Evolutionary conservation across 1,140 invertebrate species (phyloP), one percentile per base, ranked within the genome.

Genomic region (Diploscapter pachys): DNA sequence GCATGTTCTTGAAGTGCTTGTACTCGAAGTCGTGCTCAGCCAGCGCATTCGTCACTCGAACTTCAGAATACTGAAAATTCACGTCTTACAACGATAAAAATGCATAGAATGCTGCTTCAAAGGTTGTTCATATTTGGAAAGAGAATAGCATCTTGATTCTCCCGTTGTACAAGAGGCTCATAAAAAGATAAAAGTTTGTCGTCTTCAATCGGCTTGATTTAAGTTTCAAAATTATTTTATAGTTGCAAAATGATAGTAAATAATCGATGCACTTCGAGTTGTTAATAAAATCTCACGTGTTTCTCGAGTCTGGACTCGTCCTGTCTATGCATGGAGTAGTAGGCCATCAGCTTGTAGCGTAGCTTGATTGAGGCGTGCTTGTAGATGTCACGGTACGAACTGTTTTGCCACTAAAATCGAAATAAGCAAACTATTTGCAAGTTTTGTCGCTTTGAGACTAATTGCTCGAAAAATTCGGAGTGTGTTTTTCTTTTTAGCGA

Each of bases 331-430:
- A 83, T 83, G 63, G 77, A 71, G 75, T 81, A 77, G 71, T 83
- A 83, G 53, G 66, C 31, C 57, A 83, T 79, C 53, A 82, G 63
- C 65, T 83, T 85, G 63, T 82, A 73, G n/a, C 63, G 65, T 31
- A 81, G 71, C 57, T 78, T 78, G 51, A 73, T 53, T 51, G 72
- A 75, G 8, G 76, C 81, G 56, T 66, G 61, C 64, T 72, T 77
- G 2, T 83, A 78, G 31, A 77, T 84, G 48, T 63, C 54, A 52
- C 78, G 13, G 48, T 76, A 63, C 31, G 78, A 72, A 66, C 64
- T 83, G 63, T 82, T 83, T 82, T 84, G 83, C 82, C 82, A 83
- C 82, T 83, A 66, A 72, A 82, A 82, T 6, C 13, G 31, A 31
- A 31, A 31, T 31, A 31, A 31, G 31, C 31, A 31, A 31, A 31